phyloP scores from a whole-genome alignment of 1,140 invertebrate species.

The Platyura marginata region DNA sequence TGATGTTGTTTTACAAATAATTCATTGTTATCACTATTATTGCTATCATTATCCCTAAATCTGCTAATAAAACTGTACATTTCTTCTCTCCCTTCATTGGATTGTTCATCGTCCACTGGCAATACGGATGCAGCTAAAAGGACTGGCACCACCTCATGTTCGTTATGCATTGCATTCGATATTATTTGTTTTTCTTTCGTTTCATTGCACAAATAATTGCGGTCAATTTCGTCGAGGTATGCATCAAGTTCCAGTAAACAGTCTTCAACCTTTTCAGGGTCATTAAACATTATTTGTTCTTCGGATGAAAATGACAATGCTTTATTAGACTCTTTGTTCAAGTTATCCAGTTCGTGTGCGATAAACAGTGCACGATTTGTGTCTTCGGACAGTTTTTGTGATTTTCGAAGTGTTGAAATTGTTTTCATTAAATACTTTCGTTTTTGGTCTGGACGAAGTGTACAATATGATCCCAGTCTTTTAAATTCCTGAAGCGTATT shows the following conservation, averaged over 20 bases:
- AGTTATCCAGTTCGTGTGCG: background rate
- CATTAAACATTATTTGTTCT: background rate
- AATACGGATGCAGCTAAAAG: no score
- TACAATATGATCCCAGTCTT: background rate
- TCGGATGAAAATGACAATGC: background rate
- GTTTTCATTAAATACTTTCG: background rate
- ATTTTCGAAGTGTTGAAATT: background rate
- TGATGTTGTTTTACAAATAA: no score
- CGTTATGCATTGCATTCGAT: no score
- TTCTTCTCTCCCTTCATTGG: no score
- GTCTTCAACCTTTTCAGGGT: slow-evolving; percentile 11
- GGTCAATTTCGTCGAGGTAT: slow-evolving; percentile 19
- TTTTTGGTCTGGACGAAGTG: background rate
- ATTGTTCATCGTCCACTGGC: no score
- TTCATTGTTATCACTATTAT: no score
- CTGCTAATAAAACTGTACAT: no score
- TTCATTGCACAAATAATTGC: background rate
- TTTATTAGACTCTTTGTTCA: background rate
- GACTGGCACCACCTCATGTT: no score
- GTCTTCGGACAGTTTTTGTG: background rate
- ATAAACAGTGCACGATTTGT: background rate
- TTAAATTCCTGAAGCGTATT: background rate
- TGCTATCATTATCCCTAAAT: no score
- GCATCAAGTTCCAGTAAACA: slow-evolving; percentile 21
- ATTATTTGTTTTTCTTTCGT: background rate